These are phyloP conservation scores for Corella eumyota DNA, from an alignment of 23 tunicate genomes.

Conservation along the genomic window DNA sequence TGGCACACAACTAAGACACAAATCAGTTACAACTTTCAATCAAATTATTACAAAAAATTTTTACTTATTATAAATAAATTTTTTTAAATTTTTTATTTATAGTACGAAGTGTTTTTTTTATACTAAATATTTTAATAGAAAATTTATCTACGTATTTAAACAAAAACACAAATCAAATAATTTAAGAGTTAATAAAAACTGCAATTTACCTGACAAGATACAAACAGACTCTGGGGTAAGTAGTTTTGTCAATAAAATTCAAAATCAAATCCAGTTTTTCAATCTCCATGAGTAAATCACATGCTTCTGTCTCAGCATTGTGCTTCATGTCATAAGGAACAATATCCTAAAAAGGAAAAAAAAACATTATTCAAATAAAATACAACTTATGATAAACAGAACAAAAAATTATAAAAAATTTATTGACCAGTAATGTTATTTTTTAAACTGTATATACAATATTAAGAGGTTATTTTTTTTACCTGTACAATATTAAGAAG, in stretches of 20 bases:
- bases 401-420: neutral
- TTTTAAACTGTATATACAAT: neutral
- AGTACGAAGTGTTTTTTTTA: no score
- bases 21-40: no score
- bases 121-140: no score
- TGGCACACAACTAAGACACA: constrained; percentile 91
- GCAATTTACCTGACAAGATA: constrained; percentile 77
- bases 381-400: neutral
- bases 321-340: constrained; percentile 99
- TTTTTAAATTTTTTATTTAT: neutral
- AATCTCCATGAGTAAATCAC: constrained; percentile 95
- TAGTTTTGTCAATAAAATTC: constrained; percentile 53
- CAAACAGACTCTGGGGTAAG: constrained; percentile 67
- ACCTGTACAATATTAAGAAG: constrained; percentile 28
- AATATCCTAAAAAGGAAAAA: constrained; percentile 34
- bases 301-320: constrained; percentile 98
- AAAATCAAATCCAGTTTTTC: constrained; percentile 73
- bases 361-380: neutral
- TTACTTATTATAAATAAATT: no score
- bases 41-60: neutral
- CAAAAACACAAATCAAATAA: neutral
- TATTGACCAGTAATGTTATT: neutral
- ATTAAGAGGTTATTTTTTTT: neutral
- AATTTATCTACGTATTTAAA: neutral
- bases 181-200: no score